phyloP scores from a whole-genome alignment of 1,140 invertebrate genomes.

The Choristoneura fumiferana region DNA sequence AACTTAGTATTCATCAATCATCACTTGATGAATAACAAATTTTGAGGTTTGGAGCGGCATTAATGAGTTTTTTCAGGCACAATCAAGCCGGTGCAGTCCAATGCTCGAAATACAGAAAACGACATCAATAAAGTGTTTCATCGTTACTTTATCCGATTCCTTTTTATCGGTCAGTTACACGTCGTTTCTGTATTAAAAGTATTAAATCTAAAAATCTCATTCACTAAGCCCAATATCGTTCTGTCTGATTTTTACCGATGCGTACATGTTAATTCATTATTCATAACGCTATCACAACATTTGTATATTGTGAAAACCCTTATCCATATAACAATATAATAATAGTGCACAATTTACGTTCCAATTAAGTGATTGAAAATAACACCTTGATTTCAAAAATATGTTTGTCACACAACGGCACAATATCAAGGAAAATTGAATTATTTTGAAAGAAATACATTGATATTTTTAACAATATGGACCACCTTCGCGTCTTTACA shows the following conservation, averaged over 20 bases:
- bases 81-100: conserved; percentile 72
- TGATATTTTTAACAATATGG: not conserved
- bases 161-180: conserved; percentile 24
- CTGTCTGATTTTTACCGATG: conserved; percentile 61
- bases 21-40: conserved; percentile 51
- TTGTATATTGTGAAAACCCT: conserved; percentile 33
- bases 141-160: conserved; percentile 19
- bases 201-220: conserved; percentile 52
- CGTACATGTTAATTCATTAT: conserved; percentile 41
- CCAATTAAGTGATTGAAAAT: conserved; percentile 31
- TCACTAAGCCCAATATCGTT: conserved; percentile 49
- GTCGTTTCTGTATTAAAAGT: conserved; percentile 53
- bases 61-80: conserved; percentile 75
- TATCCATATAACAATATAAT: conserved; percentile 42
- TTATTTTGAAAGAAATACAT: not conserved
- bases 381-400: conserved; percentile 10
- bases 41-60: conserved; percentile 78
- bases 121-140: conserved; percentile 27
- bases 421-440: not conserved
- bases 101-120: conserved; percentile 65
- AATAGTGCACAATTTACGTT: conserved; percentile 39
- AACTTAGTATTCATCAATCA: conserved; percentile 67
- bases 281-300: conserved; percentile 44
- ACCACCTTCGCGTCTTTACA: not conserved
- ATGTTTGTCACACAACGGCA: not conserved